Conservation (phyloP, 2,888 invertebrate genomes). For the Drosophila phalerata region DNA sequence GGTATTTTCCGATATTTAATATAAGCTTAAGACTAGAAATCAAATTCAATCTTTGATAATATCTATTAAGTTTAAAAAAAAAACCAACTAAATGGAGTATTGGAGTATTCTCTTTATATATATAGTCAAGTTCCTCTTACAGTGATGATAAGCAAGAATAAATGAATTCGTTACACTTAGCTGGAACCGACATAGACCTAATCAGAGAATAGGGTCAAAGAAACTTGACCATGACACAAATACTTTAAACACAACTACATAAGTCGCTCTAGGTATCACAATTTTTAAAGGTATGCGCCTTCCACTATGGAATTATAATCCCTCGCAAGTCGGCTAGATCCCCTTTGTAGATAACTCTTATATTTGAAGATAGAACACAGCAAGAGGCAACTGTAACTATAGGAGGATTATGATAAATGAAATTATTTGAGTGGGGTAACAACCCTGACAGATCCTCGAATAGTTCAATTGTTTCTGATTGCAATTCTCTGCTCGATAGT, state of each 20-base stretch:
- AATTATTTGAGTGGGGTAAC: constrained; percentile 11
- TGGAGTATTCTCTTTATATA: background rate
- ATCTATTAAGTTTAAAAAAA: too few species aligned
- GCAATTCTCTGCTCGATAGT: background rate
- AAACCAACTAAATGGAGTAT: too few species aligned
- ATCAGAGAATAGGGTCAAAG: constrained; percentile 3
- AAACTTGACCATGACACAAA: constrained; percentile 15
- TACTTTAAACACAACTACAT: background rate
- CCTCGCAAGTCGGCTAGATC: background rate
- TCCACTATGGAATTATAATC: constrained; percentile 9
- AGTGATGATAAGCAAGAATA: constrained; percentile 11
- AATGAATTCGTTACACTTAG: constrained; percentile 15
- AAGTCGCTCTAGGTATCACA: background rate
- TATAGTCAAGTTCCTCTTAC: background rate
- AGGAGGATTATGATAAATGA: constrained; percentile 17
- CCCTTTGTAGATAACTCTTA: constrained; percentile 6
- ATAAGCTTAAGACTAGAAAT: too few species aligned
- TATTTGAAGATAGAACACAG: background rate
- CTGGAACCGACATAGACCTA: background rate
- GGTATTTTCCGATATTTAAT: too few species aligned
- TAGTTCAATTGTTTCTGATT: background rate
- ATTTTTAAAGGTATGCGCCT: too few species aligned
- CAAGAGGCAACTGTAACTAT: constrained; percentile 2
- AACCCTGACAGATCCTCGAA: background rate
- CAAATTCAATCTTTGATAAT: too few species aligned